These are phyloP conservation scores for Drosophila pruinosa DNA, from an alignment of 1,140 invertebrate genomes.

Conservation along the genomic window DNA sequence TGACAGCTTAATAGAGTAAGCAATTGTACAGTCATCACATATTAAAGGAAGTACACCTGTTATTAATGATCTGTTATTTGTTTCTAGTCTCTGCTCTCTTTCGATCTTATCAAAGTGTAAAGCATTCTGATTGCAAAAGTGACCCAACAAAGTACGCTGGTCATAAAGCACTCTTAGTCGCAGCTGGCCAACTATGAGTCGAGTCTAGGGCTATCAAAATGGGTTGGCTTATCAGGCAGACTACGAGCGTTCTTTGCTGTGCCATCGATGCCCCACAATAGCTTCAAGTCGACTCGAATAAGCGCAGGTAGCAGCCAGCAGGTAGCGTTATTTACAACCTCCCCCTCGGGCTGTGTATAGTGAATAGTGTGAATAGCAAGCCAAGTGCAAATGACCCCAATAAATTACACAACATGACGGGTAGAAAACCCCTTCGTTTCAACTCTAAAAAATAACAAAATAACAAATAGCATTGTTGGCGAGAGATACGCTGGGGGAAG, in stretches of 20 bases:
- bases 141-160: neutral
- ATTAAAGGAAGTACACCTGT: neutral
- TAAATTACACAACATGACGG: constrained; percentile 63
- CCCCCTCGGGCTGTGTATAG: neutral
- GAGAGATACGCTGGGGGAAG: neutral
- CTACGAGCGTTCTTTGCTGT: neutral
- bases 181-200: too few species aligned
- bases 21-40: neutral
- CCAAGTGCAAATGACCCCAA: constrained; percentile 56
- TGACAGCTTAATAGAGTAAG: too few species aligned
- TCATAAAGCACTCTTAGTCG: neutral
- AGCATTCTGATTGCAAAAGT: neutral
- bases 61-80: neutral
- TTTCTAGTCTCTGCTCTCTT: neutral
- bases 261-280: neutral
- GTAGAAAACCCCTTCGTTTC: neutral
- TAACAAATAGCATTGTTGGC: constrained; percentile 5
- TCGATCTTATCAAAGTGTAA: neutral
- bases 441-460: neutral
- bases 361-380: constrained; percentile 32
- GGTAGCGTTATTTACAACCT: constrained; percentile 59
- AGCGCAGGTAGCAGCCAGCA: too few species aligned
- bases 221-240: constrained; percentile 24
- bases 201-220: constrained; percentile 22
- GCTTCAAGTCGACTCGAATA: neutral